Evolutionary conservation across 2,797 vertebrate genomes (phyloP), one percentile per base, ranked within the genome.

Genomic region (Chiroxiphia lanceolata): DNA sequence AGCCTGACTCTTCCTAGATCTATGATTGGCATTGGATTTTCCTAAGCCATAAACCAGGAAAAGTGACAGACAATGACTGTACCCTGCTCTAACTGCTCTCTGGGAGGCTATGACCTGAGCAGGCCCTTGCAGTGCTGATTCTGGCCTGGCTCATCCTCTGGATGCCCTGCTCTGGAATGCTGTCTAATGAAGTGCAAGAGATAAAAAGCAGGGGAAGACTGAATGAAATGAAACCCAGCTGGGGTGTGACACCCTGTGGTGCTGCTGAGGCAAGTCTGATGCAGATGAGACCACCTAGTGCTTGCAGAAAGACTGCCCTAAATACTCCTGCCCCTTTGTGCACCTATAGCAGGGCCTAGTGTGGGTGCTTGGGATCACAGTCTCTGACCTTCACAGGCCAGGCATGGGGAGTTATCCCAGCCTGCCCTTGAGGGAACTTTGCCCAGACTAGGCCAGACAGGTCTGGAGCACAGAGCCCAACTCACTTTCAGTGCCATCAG

Each of bases 401-500:
- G 60, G 31, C 25, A 16, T 2, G 26, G 38, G 36, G 65, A 44
- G 27, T n/a, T 45, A 45, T 3, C 70, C 53, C 57, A 65, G 21
- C 15, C 29, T 57, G 34, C 17, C 61, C 82, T 33, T 27, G 59
- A 38, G 57, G 42, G 38, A 42, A 50, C 17, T 14, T 64, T 11
- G 17, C 38, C 61, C 51, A 65, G 47, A 27, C 74, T 50, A n/a
- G 27, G 27, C 20, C 45, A 59, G 60, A 53, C 36, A 93, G 70
- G 48, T 4, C 20, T 51, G 36, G n/a, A 72, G 72, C n/a, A 5
- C 3, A 16, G 50, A 83, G 42, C 48, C 68, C 38, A 12, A 97
- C 98, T 98, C 97, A 99, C 99, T 99, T 98, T 99, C 99, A 87
- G 99, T 99, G 98, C 98, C 98, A 0, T 99, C 98, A 0, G 99